phyloP scores from a whole-genome alignment of 2,797 vertebrate species.

The Pantherophis alleghaniensis region DNA sequence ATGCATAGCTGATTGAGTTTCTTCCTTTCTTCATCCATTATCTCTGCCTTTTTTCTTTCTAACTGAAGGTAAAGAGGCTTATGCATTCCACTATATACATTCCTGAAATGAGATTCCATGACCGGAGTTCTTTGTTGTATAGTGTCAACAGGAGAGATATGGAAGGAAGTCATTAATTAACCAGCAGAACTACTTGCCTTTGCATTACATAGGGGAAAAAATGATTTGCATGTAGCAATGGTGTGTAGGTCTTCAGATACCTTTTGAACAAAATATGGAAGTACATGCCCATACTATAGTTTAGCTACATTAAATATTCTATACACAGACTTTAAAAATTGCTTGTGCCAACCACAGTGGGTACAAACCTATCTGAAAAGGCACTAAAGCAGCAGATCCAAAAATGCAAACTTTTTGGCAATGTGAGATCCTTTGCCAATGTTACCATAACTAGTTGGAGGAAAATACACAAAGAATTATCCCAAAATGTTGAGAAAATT shows the following conservation, averaged over 20 bases:
- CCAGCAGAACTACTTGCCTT: not conserved
- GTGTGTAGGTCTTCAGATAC: not conserved
- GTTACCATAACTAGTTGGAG: not conserved
- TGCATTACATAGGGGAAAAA: conserved; percentile 9
- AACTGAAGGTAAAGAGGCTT: conserved; percentile 55
- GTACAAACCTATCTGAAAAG: not conserved
- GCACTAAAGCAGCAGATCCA: not conserved
- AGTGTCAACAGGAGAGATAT: conserved; percentile 31
- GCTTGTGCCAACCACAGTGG: not conserved
- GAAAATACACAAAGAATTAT: not conserved
- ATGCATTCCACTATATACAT: not conserved
- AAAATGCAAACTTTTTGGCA: not conserved
- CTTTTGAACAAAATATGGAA: conserved; percentile 19
- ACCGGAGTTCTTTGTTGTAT: not conserved
- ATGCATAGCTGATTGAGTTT: not conserved
- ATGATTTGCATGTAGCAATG: not conserved
- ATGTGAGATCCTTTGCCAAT: not conserved
- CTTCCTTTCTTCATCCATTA: not conserved
- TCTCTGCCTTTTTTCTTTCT: conserved; percentile 55
- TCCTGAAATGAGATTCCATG: not conserved
- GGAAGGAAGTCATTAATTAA: conserved; percentile 70
- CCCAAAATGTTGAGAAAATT: not conserved
- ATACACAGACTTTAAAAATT: not conserved
- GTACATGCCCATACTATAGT: accelerated
- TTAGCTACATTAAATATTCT: not conserved